These are phyloP conservation scores for Tanytarsus gracilentus DNA, from an alignment of 2,888 invertebrate species.

Conservation along the genomic window DNA sequence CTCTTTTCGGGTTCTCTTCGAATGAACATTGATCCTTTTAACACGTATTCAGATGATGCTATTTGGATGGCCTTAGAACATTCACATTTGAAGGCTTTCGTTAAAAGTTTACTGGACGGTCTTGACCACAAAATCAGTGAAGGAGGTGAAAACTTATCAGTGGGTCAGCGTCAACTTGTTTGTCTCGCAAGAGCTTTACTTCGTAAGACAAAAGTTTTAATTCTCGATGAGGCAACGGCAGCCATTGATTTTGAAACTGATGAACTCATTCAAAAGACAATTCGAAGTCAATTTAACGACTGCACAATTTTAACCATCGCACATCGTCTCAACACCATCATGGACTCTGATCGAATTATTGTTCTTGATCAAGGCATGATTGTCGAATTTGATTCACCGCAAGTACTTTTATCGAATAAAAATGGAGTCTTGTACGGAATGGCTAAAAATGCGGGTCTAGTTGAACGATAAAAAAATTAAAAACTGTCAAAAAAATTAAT, in stretches of 20 bases:
- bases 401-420: conserved; percentile 56
- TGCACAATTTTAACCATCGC: conserved; percentile 89
- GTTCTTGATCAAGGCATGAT: conserved; percentile 64
- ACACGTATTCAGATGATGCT: conserved; percentile 43
- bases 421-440: conserved; percentile 67
- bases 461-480: conserved; percentile 36
- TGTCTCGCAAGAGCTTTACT: conserved; percentile 46
- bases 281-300: conserved; percentile 72
- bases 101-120: conserved; percentile 35
- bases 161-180: conserved; percentile 46
- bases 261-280: conserved; percentile 60
- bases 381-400: conserved; percentile 68
- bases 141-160: conserved; percentile 39
- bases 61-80: conserved; percentile 48
- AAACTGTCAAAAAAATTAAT: not conserved
- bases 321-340: conserved; percentile 84
- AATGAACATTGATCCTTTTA: conserved; percentile 51
- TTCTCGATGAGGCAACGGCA: conserved; percentile 47
- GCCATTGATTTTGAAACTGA: conserved; percentile 50
- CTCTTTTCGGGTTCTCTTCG: conserved; percentile 50
- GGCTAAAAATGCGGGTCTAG: conserved; percentile 75
- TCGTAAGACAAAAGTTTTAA: conserved; percentile 45
- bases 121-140: conserved; percentile 39
- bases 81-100: conserved; percentile 44
- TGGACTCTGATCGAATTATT: conserved; percentile 80